Evolutionary conservation across 1,140 invertebrate genomes (phyloP), one percentile per base, ranked within the genome.

Genomic region (Stratiolaelaps scimitus): DNA sequence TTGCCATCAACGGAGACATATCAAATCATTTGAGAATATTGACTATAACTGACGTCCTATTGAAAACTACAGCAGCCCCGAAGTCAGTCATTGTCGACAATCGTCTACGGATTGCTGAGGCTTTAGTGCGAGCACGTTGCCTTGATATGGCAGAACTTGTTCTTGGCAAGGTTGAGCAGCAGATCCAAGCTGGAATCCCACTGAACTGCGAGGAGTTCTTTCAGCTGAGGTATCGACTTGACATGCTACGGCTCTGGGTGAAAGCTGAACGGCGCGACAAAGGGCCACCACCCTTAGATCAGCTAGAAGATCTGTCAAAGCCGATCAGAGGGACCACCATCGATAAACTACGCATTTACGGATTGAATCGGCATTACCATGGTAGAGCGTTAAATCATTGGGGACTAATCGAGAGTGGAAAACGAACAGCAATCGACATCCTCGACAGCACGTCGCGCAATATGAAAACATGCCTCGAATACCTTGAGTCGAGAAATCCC

Each of bases 1-100:
- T 15, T 34, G 53, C 53, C 13, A 23, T 60, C 23, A 60, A 60
- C 53, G 53, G 53, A 26, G 53, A 60, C 23, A 29, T 17, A 15
- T n/a, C 20, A 23, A 60, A 60, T 26, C 53, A 60, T 17, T 26
- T 60, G 2, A 17, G 20, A 26, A 19, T 19, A 15, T 15, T 60
- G 4, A 15, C 53, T 60, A 15, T 15, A 26, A 15, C 34, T 15
- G 13, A 20, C 26, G 26, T 60, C 15, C 17, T 60, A 17, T 19
- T 60, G 10, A 60, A 17, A 2, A 2, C 15, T 6, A 60, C 26
- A 29, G 13, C 26, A 17, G 53, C 53, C 26, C 53, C 53, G 53
- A 60, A 60, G 20, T 29, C 53, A 15, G 17, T 60, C 2, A 60
- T 60, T 15, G 15, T 60, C 4, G 53, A 60, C 2, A 60, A n/a